phyloP scores from a whole-genome alignment of 2,113 vertebrate species.

The Sigmodon hispidus region DNA sequence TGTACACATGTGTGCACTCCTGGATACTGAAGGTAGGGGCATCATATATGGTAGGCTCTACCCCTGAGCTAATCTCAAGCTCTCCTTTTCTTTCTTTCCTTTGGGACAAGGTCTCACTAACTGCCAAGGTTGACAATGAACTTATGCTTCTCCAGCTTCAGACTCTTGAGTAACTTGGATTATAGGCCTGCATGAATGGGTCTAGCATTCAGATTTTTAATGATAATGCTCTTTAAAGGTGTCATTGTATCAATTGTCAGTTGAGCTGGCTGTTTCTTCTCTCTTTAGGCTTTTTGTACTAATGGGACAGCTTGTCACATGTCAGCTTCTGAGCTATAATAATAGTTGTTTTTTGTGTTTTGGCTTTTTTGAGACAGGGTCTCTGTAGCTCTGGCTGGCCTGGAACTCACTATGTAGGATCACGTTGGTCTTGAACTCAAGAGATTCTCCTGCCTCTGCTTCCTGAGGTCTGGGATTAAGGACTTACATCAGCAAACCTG shows the following conservation, averaged over 20 bases:
- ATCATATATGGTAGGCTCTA: not conserved
- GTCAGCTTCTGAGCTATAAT: not conserved
- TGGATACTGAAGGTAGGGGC: not conserved
- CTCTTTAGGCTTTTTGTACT: not conserved
- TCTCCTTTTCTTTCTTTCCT: not conserved
- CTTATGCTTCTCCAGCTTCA: not conserved
- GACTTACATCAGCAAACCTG: not conserved
- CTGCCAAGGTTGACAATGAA: not conserved
- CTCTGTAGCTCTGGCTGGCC: not conserved
- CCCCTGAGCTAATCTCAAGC: not conserved
- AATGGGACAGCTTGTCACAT: not conserved
- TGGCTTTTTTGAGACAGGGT: not conserved
- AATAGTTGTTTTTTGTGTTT: not conserved
- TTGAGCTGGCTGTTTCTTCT: not conserved
- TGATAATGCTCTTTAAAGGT: rapidly evolving
- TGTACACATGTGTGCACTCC: not conserved
- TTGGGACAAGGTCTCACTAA: not conserved
- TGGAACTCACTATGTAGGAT: not conserved
- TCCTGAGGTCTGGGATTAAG: not conserved
- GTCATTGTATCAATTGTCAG: not conserved
- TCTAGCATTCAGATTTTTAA: not conserved
- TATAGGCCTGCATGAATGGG: not conserved
- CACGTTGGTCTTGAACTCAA: not conserved
- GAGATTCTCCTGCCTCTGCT: not conserved
- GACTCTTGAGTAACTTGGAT: not conserved